Percentiles rank a stretch among this genome's conserved stretches.
These are phyloP conservation scores for Aspidapion aeneum DNA, from an alignment of 2,888 invertebrate species.

Conservation along the genomic window DNA sequence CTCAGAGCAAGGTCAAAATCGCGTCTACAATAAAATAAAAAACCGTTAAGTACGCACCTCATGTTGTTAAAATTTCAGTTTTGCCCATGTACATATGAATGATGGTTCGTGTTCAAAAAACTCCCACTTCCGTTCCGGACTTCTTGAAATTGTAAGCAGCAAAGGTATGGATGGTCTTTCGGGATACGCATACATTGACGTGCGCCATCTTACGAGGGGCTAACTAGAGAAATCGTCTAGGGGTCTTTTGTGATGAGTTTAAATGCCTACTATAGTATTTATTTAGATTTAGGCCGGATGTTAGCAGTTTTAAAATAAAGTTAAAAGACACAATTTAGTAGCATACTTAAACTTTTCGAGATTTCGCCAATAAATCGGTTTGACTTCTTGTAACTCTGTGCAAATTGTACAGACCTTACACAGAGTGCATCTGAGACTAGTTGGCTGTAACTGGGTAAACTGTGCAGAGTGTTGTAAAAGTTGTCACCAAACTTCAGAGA, in stretches of 20 bases:
- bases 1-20: too few species aligned
- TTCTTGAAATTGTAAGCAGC: neutral
- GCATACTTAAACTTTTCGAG: too few species aligned
- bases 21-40: too few species aligned
- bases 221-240: conserved; percentile 15
- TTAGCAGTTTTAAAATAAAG: too few species aligned
- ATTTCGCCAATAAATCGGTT: too few species aligned
- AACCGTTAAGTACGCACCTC: neutral
- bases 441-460: too few species aligned
- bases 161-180: neutral
- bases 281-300: neutral
- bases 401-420: too few species aligned
- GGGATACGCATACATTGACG: conserved; percentile 9
- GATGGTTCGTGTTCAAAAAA: neutral
- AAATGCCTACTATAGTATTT: neutral
- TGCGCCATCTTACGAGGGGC: conserved; percentile 25
- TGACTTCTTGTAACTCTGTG: too few species aligned
- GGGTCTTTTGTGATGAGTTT: neutral
- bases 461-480: too few species aligned
- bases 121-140: neutral
- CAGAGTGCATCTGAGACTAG: too few species aligned
- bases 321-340: too few species aligned
- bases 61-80: neutral
- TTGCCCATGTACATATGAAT: neutral
- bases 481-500: too few species aligned